phyloP scores from a whole-genome alignment of 2,797 vertebrate species.

The Gastrophryne carolinensis region DNA sequence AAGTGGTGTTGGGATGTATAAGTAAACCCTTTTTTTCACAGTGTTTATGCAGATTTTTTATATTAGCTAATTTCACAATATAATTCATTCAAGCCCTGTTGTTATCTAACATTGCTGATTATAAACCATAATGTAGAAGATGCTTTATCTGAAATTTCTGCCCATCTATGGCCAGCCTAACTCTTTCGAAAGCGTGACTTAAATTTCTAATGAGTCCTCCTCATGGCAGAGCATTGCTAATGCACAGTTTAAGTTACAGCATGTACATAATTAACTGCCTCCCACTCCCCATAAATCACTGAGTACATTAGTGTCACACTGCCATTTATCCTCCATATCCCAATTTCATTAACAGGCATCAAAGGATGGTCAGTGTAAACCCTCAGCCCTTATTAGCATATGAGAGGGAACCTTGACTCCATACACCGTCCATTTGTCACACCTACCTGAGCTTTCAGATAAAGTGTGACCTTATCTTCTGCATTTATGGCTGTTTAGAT shows the following conservation, averaged over 20 bases:
- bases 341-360: constrained; percentile 6
- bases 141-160: too few relatives aligned
- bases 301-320: not conserved
- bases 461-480: not conserved
- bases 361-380: constrained; percentile 25
- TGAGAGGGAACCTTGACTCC: not conserved
- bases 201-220: too few relatives aligned
- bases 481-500: not conserved
- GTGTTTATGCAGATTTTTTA: too few relatives aligned
- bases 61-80: too few relatives aligned
- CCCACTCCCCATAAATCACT: constrained; percentile 27
- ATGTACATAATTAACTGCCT: constrained; percentile 33
- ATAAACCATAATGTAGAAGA: too few relatives aligned
- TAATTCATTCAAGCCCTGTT: too few relatives aligned
- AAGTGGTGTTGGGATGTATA: too few relatives aligned
- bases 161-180: too few relatives aligned
- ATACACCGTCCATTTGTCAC: not conserved
- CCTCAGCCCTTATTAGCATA: not conserved
- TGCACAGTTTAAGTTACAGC: not conserved
- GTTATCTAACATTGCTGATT: too few relatives aligned
- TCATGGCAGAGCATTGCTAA: not conserved
- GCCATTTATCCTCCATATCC: not conserved
- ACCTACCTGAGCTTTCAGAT: not conserved
- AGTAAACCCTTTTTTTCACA: too few relatives aligned
- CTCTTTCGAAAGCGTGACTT: too few relatives aligned